Conservation (phyloP, 1,140 invertebrate species). For the Nylanderia fulva region DNA sequence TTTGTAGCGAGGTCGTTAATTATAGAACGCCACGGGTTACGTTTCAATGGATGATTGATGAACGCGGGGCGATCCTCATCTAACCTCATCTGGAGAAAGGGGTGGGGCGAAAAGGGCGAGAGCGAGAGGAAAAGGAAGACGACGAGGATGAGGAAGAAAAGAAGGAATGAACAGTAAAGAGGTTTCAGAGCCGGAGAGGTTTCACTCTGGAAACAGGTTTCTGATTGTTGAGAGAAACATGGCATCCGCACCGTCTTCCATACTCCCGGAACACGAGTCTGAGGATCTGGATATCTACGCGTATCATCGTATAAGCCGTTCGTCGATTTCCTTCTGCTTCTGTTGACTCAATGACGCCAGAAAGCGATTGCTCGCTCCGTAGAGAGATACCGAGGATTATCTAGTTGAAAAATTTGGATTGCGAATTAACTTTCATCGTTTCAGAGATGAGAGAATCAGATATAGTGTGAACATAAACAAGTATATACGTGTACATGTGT, state of each 20-base stretch:
- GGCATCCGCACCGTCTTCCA: slow-evolving; percentile 66
- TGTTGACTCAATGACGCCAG: slow-evolving; percentile 51
- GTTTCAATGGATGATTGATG: slow-evolving; percentile 82
- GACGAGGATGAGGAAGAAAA: slow-evolving; percentile 45
- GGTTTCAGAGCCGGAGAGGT: slow-evolving; percentile 63
- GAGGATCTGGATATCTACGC: slow-evolving; percentile 63
- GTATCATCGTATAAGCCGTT: slow-evolving; percentile 35
- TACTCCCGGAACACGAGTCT: slow-evolving; percentile 69
- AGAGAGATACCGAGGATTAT: background rate
- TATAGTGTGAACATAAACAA: background rate
- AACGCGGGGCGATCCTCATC: slow-evolving; percentile 75
- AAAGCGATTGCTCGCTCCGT: slow-evolving; percentile 59
- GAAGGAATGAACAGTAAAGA: slow-evolving; percentile 67
- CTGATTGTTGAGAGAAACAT: slow-evolving; percentile 73
- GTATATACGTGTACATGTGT: background rate
- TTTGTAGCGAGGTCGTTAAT: slow-evolving; percentile 77
- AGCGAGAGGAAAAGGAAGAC: slow-evolving; percentile 57
- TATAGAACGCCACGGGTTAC: slow-evolving; percentile 80
- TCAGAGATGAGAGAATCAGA: background rate
- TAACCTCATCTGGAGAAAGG: slow-evolving; percentile 65
- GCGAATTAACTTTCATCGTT: slow-evolving; percentile 15
- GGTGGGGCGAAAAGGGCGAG: slow-evolving; percentile 35
- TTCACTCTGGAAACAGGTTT: slow-evolving; percentile 75
- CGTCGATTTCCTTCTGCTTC: slow-evolving; percentile 37
- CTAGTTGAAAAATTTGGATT: slow-evolving; percentile 3